Evolutionary conservation across 2,888 invertebrate genomes (phyloP).

Genomic region (Ormyrus thymus): DNA sequence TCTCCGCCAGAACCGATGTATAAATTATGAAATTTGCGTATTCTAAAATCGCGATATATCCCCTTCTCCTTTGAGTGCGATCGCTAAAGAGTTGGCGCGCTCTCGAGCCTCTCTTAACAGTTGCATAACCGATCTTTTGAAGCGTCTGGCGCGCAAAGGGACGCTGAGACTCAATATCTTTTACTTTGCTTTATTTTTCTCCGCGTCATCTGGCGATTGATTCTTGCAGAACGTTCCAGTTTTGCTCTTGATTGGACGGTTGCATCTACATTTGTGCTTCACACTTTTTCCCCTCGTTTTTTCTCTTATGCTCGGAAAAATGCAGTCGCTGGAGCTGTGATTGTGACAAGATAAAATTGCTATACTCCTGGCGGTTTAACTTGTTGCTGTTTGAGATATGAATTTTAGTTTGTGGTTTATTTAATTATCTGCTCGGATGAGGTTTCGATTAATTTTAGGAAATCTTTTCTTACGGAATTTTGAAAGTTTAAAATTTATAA

Average conservation of each 20-base stretch:
- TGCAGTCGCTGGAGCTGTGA: background rate
- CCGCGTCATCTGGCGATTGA: background rate
- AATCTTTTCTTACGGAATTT: no score
- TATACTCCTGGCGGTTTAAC: background rate
- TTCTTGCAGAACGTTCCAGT: background rate
- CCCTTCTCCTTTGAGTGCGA: conserved; percentile 6
- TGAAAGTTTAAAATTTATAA: background rate
- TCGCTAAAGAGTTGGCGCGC: conserved; percentile 2
- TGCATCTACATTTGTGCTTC: no score
- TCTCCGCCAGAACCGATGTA: background rate
- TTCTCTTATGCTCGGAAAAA: background rate
- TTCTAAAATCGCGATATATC: conserved; percentile 41
- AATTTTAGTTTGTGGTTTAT: no score
- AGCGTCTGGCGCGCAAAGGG: background rate
- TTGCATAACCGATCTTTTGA: conserved; percentile 34
- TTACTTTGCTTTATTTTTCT: background rate
- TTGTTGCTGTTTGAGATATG: no score
- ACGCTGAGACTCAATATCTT: no score
- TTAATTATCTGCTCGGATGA: no score
- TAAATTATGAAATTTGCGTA: conserved; percentile 46
- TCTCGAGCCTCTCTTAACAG: conserved; percentile 13
- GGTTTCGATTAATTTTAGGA: no score
- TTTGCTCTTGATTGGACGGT: conserved; percentile 10
- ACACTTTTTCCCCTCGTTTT: background rate
- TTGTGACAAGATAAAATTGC: no score